Evolutionary conservation across 1,140 invertebrate species (phyloP), one percentile per base, ranked within the genome.

Genomic region (Drosophila ohnishii): DNA sequence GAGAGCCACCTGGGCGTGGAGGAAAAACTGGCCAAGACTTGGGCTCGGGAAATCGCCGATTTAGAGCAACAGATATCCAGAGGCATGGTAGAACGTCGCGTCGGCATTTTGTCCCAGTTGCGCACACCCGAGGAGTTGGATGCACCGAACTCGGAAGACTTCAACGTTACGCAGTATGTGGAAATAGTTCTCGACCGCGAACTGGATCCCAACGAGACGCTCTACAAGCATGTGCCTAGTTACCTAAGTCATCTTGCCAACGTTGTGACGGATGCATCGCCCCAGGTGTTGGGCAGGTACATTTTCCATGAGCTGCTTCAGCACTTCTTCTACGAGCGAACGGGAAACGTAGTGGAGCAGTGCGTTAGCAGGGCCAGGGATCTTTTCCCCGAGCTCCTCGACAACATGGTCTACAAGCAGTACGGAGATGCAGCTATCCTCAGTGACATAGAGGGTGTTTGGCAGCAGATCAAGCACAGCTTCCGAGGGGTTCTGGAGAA

Each of bases 211-310:
- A 72, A 78, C 8, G 75, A 80, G 25, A 59, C 53, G 2, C 50
- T 81, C 5, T 91, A 79, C 58, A 83, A 90, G 39, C 85, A 88
- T 10, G 80, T 78, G 37, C 70, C 77, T 19, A 75, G 56, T 19
- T 91, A 91, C 30, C 67, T 78, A 11, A 42, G 19, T 0, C 75
- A 80, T 22, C n/a, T 91, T n/a, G 11, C 30, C 28, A 19, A 22
- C 0, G 28, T 90, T 5, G 8, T 91, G 3, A 7, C 13, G 0
- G 16, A 44, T 0, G 85, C 76, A 2, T 44, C 67, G 2, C 28
- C 75, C 0, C 39, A 61, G 4, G 57, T 70, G 16, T 8, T 88
- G 39, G 83, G 86, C 22, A 90, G 90, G 34, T 91, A 90, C 55
- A 75, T 91, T 2, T 78, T 74, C 14, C 48, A 83, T 5, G 57